Base-by-base conservation (phyloP, 2,113 vertebrate genomes). In the Proterorhinus semilunaris region DNA sequence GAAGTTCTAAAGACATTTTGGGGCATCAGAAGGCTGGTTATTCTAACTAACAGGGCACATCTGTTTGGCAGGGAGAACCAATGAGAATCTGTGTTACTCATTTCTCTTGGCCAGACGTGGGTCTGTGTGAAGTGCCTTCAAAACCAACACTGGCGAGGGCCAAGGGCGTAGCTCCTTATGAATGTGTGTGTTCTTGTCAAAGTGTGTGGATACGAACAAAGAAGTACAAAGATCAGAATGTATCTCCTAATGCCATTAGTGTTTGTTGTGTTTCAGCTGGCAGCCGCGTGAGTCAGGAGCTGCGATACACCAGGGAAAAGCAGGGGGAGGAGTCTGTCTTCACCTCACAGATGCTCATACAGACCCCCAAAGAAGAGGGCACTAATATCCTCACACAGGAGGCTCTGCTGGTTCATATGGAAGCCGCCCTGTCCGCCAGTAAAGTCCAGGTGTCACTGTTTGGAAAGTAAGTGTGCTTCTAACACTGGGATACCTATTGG, bases 391-490 rank as follows among this genome's bases (percentile, higher is more conserved):
- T 99, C 81, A 99, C 95, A 10, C 92, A 95, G 45, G 95, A 98
- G 72, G 95, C 95, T 44, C 93, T 99, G 83, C 86, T 94, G 82
- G 94, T 97, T 84, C 98, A 99, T 91, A 94, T 99, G 89, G 95
- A 95, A 86, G 95, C 96, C 0, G 95, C 97, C 49, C 83, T 96
- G 79, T 94, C 94, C 0, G 98, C 97, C 81, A 99, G 98, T 91
- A 98, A 98, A 91, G 96, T 98, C 71, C 96, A 98, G 87, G 95
- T 99, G 85, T 98, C 96, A 0, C 92, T 99, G 75, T 98, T 97
- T 64, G 98, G 98, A 94, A 99, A 99, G 98, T 99, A 90, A 96
- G 98, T 94, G 10, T 68, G 12, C 12, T 42, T 15, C 17, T 15
- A 15, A 45, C 10, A 36, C 7, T 8, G 0, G 36, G 4, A 59